Evolutionary conservation across 1,140 invertebrate species (phyloP).

Genomic region (Zaprionus tsacasi): DNA sequence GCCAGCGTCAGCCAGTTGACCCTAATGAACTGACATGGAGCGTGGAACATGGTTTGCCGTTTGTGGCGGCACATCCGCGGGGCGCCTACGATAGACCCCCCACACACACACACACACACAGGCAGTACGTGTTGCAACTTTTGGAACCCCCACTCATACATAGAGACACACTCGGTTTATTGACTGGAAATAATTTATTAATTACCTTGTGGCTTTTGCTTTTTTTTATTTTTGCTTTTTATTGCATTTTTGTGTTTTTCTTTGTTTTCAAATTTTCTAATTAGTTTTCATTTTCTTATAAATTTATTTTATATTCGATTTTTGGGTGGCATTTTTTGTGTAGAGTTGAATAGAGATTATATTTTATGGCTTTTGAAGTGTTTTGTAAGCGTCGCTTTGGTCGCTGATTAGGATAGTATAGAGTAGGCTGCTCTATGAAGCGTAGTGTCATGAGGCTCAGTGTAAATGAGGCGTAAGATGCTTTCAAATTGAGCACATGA

Average conservation of each 20-base stretch:
- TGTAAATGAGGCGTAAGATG: slow-evolving; percentile 50
- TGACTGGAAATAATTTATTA: slow-evolving; percentile 82
- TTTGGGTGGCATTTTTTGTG: slow-evolving; percentile 64
- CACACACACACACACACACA: slow-evolving; percentile 33
- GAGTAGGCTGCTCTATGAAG: neutral
- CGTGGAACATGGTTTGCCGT: slow-evolving; percentile 37
- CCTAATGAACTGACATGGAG: slow-evolving; percentile 76
- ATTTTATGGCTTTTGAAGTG: slow-evolving; percentile 31
- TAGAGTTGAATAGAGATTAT: slow-evolving; percentile 12
- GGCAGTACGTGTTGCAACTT: slow-evolving; percentile 60
- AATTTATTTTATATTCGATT: slow-evolving; percentile 17
- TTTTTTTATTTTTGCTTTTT: slow-evolving; percentile 42
- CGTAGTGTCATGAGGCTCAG: neutral
- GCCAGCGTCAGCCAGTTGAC: slow-evolving; percentile 51
- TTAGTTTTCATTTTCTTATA: slow-evolving; percentile 57
- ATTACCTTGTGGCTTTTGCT: slow-evolving; percentile 60
- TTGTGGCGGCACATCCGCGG: slow-evolving; percentile 59
- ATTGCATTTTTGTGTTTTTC: slow-evolving; percentile 30
- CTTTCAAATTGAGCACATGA: slow-evolving; percentile 19
- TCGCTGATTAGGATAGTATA: slow-evolving; percentile 16
- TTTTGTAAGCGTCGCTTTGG: slow-evolving; percentile 55
- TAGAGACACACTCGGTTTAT: slow-evolving; percentile 54
- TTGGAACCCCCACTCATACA: slow-evolving; percentile 38
- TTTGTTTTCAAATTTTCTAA: slow-evolving; percentile 50
- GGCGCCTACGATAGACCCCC: slow-evolving; percentile 51